Base-by-base conservation (phyloP, 2,888 invertebrate genomes). In the Lithosia quadra region DNA sequence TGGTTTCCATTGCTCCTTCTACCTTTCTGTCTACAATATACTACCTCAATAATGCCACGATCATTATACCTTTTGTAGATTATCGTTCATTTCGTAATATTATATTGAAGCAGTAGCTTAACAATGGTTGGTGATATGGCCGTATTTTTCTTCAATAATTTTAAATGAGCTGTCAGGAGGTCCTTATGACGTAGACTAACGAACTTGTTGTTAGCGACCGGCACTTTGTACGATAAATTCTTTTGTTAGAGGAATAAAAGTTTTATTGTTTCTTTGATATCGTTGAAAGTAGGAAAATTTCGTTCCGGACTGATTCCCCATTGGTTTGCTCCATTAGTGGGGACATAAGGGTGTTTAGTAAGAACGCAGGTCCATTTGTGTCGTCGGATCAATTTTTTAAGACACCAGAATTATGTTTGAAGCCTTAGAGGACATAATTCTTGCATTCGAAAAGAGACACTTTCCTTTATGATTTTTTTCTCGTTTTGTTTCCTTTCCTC, bases 1-100 rank as follows among this genome's bases (percentile, higher is more conserved):
- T 92, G 90, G 87, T 84, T 84, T 80, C 87, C 88, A 89, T 89
- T 88, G 88, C 86, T 85, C 78, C 77, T 75, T 79, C 71, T 75
- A 78, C 77, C 39, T 76, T 80, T 81, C 79, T 79, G 78, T 78
- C 75, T 71, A 55, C 72, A 60, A 56, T 64, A 67, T 60, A 79
- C 82, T 84, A 77, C 64, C 80, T 83, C 85, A 74, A 82, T 84
- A 86, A 84, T 79, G 78, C 73, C 64, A 66, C 67, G 65, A 77
- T 81, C 75, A 76, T 83, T 83, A 83, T 79, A 68, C 63, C 73
- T 65, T 73, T 57, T 63, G 61, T 66, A 55, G 71, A 79, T 77
- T 76, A 73, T 79, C 69, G 69, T 61, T 59, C 59, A 69, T 68
- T 74, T 78, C 73, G 70, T 72, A 53, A 75, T 77, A 63, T 21